A percentile compares a stretch with the other conserved stretches of the same genome.
Evolutionary conservation across 2,888 invertebrate genomes (phyloP).

Genomic region (Athalia cordata): DNA sequence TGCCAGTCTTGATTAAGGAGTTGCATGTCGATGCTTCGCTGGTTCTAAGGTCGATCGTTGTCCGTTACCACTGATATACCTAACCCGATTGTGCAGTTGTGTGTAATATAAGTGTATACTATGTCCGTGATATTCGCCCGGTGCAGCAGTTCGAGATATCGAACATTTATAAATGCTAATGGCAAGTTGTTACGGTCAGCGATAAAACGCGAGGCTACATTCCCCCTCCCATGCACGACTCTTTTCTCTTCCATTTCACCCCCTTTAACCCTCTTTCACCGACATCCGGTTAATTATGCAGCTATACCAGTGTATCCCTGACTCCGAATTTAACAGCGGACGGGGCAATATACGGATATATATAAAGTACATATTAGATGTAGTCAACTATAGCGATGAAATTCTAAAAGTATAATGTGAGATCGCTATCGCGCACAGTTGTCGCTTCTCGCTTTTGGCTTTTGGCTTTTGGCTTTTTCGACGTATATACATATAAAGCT

Average conservation of each 20-base stretch:
- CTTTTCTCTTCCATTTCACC: too few relatives aligned
- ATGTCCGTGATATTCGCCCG: slow-evolving; percentile 2
- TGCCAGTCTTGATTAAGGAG: slow-evolving; percentile 40
- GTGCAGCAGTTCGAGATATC: neutral
- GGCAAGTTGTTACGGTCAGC: neutral
- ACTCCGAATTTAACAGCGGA: neutral
- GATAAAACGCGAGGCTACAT: neutral
- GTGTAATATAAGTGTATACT: neutral
- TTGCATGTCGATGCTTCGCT: slow-evolving; percentile 20
- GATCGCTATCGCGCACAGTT: neutral
- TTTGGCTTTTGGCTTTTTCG: neutral
- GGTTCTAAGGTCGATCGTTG: slow-evolving; percentile 4
- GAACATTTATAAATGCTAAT: slow-evolving; percentile 31
- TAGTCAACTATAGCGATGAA: too few relatives aligned
- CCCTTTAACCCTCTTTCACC: neutral
- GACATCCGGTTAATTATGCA: slow-evolving; percentile 33
- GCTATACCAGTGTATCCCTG: neutral
- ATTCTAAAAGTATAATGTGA: slow-evolving; percentile 18
- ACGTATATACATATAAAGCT: too few relatives aligned
- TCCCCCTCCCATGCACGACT: too few relatives aligned
- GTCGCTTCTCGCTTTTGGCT: neutral
- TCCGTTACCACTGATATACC: neutral
- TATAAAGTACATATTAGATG: neutral
- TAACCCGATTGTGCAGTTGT: neutral
- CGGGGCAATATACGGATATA: slow-evolving; percentile 7